Conservation (phyloP, 2,113 vertebrate species). For the Cathartes aura region DNA sequence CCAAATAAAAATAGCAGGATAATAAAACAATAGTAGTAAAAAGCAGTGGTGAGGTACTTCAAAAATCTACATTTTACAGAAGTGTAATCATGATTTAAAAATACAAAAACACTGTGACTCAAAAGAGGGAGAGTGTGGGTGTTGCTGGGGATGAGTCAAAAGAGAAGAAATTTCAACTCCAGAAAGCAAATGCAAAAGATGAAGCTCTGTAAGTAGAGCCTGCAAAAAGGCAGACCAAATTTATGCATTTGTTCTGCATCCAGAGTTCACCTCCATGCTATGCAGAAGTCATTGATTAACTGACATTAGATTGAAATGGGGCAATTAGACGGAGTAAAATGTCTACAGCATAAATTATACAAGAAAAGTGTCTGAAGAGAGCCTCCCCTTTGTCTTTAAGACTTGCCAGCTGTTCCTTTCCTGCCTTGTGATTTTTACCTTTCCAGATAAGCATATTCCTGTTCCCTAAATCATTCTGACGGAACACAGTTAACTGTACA, state of each 20-base stretch:
- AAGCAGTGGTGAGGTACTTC: background rate
- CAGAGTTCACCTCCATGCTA: conserved; percentile 49
- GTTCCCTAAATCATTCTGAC: conserved; percentile 9
- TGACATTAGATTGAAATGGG: conserved; percentile 68
- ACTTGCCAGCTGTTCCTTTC: conserved; percentile 30
- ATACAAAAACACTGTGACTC: conserved; percentile 63
- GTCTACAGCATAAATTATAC: conserved; percentile 70
- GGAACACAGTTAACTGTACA: background rate
- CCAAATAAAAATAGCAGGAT: conserved; percentile 24
- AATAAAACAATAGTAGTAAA: conserved; percentile 45
- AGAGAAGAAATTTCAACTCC: conserved; percentile 42
- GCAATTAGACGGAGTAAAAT: conserved; percentile 67
- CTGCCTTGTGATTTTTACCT: conserved; percentile 44
- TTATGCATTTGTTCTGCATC: conserved; percentile 43
- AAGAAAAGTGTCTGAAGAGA: conserved; percentile 37
- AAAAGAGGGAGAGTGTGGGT: conserved; percentile 25
- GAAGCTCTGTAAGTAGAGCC: conserved; percentile 25
- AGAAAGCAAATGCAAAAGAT: conserved; percentile 41
- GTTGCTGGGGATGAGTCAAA: conserved; percentile 59
- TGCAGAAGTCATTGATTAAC: conserved; percentile 61
- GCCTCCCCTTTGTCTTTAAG: conserved; percentile 56
- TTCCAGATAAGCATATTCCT: conserved; percentile 38
- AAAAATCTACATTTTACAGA: conserved; percentile 55
- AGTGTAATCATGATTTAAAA: conserved; percentile 60
- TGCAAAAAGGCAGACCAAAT: conserved; percentile 52